Evolutionary conservation across 2,113 vertebrate genomes (phyloP).

Genomic region (Xerus inauris): DNA sequence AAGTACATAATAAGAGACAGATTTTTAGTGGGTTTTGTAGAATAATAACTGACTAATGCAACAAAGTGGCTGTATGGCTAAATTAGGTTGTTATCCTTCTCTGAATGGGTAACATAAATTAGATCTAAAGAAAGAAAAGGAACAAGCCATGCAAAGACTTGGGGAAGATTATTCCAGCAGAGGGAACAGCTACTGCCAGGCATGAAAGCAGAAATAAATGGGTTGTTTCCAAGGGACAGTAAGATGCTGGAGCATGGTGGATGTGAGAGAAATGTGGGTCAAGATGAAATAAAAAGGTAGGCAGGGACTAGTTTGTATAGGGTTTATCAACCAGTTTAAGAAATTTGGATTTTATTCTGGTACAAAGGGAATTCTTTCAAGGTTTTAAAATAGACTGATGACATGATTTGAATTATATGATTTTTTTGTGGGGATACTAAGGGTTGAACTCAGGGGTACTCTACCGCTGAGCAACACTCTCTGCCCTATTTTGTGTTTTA

Average conservation of each 20-base stretch:
- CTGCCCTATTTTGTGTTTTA: no score
- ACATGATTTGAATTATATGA: background rate
- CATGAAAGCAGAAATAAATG: background rate
- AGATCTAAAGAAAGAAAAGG: background rate
- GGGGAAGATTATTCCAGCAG: background rate
- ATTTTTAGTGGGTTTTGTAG: background rate
- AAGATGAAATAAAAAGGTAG: background rate
- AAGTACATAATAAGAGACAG: background rate
- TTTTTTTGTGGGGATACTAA: no score
- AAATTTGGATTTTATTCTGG: background rate
- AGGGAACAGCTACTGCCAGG: background rate
- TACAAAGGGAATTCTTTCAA: background rate
- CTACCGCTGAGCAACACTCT: no score
- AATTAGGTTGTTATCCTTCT: background rate
- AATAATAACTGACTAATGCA: background rate
- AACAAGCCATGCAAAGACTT: background rate
- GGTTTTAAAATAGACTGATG: background rate
- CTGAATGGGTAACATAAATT: background rate
- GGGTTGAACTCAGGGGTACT: no score
- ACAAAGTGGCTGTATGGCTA: background rate
- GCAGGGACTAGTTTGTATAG: background rate
- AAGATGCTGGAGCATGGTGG: background rate
- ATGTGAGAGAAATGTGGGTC: rapidly evolving
- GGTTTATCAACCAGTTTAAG: background rate
- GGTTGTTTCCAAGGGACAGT: background rate